phyloP scores from a whole-genome alignment of 2,113 vertebrate species.

The Sciurus niger region DNA sequence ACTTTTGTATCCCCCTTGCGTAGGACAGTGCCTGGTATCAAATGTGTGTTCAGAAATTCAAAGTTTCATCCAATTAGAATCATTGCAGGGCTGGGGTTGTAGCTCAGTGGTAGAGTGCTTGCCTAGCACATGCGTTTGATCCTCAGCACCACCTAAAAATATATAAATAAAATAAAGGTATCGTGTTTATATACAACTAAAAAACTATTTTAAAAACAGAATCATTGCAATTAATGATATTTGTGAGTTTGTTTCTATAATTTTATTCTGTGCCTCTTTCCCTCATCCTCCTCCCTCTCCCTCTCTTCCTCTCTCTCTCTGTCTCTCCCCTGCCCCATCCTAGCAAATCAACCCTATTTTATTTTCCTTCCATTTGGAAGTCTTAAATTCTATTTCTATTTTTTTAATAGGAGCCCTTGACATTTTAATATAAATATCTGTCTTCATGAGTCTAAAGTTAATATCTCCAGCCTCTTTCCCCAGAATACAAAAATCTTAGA shows the following conservation, averaged over 20 bases:
- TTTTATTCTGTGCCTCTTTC: not conserved
- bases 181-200: too few relatives aligned
- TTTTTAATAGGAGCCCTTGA: not conserved
- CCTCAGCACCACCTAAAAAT: too few relatives aligned
- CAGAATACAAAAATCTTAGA: not conserved
- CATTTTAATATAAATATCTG: not conserved
- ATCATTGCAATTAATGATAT: not conserved
- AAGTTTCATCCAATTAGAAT: not conserved
- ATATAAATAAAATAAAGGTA: too few relatives aligned
- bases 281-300: not conserved
- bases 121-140: too few relatives aligned
- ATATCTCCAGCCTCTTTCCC: not conserved
- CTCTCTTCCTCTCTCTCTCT: not conserved
- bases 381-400: conserved; percentile 3
- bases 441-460: conserved; percentile 29
- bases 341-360: not conserved
- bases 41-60: not conserved
- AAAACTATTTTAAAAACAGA: not conserved
- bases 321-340: too few relatives aligned
- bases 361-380: conserved; percentile 41
- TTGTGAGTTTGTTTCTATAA: conserved; percentile 2
- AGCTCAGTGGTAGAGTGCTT: too few relatives aligned
- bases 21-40: not conserved
- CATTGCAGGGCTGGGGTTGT: not conserved
- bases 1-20: not conserved